Evolutionary conservation across 1,140 invertebrate genomes (phyloP).

Genomic region (Euglossa dilemma): DNA sequence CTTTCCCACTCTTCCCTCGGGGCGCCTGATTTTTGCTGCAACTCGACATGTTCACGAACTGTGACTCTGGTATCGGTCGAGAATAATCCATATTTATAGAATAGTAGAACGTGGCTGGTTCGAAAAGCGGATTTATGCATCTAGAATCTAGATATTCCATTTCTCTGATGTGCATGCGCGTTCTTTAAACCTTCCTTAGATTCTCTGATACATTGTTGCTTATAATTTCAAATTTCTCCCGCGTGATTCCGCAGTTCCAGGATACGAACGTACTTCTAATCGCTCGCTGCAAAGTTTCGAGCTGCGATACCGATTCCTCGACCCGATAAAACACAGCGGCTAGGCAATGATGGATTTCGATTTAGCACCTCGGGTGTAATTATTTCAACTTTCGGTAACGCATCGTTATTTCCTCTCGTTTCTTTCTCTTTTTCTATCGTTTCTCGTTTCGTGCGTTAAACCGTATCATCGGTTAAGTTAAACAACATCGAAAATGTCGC

Average conservation of each 20-base stretch:
- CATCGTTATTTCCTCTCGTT: too few species aligned
- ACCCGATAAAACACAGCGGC: too few species aligned
- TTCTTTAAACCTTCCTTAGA: slow-evolving; percentile 1
- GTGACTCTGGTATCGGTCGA: slow-evolving; percentile 11
- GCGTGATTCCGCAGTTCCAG: background rate
- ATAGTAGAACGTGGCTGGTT: slow-evolving; percentile 21
- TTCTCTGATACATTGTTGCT: background rate
- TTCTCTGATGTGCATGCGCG: background rate
- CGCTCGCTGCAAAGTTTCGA: too few species aligned
- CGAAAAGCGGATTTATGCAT: background rate
- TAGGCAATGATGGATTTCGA: too few species aligned
- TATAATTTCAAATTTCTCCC: background rate
- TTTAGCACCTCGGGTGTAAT: too few species aligned
- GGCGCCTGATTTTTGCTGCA: background rate
- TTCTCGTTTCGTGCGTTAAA: too few species aligned
- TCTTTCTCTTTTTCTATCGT: too few species aligned
- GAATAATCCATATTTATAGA: slow-evolving; percentile 22
- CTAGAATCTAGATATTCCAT: slow-evolving; percentile 1
- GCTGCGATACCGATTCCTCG: too few species aligned
- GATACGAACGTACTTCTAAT: background rate
- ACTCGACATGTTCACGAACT: slow-evolving; percentile 13
- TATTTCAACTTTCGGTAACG: too few species aligned
- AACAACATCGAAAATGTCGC: too few species aligned
- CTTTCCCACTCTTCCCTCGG: background rate
- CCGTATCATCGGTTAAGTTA: too few species aligned